A percentile compares a stretch with the other conserved stretches of the same genome.
These are phyloP conservation scores for Fragum whitleyi DNA, from an alignment of 2,888 invertebrate species.

Conservation along the genomic window DNA sequence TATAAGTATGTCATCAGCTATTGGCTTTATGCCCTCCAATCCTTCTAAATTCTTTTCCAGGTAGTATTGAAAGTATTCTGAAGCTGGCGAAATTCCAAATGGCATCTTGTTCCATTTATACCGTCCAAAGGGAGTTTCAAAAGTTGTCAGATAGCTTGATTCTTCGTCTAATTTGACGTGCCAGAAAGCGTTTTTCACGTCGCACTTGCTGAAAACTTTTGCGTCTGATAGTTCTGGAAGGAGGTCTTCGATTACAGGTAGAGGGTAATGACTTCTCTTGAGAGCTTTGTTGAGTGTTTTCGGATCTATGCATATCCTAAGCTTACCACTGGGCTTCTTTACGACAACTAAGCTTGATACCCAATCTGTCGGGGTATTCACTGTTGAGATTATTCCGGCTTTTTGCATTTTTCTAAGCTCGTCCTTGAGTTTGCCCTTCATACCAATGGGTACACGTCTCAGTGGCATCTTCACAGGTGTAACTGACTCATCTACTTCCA, in stretches of 20 bases:
- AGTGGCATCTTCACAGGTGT: constrained; percentile 46
- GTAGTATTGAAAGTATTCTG: neutral
- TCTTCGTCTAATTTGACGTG: neutral
- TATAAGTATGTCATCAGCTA: neutral
- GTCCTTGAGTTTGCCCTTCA: constrained; percentile 37
- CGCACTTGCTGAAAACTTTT: neutral
- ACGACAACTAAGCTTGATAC: neutral
- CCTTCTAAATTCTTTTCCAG: neutral
- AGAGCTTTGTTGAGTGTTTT: neutral
- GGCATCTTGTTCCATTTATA: neutral
- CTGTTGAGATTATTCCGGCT: neutral
- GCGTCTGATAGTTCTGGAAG: neutral
- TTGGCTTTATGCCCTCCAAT: neutral
- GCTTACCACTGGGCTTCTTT: neutral
- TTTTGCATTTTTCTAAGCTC: constrained; percentile 42
- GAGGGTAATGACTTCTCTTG: neutral
- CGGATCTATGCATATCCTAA: neutral
- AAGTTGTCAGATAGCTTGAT: neutral
- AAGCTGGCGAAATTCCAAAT: neutral
- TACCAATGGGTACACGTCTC: constrained; percentile 41
- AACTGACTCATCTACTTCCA: constrained; percentile 44
- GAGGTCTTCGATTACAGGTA: neutral
- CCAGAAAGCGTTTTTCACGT: neutral
- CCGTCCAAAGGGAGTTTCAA: neutral
- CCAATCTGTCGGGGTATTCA: neutral